These are phyloP conservation scores for Sesamia inferens DNA, from an alignment of 2,888 invertebrate species.

Conservation along the genomic window DNA sequence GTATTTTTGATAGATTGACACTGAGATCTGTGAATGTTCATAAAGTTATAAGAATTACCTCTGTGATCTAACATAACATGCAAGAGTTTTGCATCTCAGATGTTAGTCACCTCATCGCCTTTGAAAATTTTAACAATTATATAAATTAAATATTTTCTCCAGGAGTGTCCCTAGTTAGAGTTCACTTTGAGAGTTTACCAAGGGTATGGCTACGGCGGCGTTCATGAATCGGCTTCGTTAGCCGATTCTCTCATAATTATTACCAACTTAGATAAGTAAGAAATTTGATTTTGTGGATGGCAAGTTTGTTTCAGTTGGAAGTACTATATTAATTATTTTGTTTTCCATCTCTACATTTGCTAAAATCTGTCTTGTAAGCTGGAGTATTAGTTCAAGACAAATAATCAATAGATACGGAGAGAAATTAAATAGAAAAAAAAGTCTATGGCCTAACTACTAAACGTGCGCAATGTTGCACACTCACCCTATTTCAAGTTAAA, in stretches of 20 bases:
- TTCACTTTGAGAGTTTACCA: slow-evolving; percentile 10
- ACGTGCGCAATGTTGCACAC: too few species aligned
- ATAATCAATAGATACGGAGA: background rate
- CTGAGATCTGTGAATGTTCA: too few species aligned
- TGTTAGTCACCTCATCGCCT: background rate
- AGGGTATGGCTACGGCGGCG: slow-evolving; percentile 18
- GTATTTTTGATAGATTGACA: too few species aligned
- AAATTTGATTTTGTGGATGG: slow-evolving; percentile 29
- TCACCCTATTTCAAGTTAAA: too few species aligned
- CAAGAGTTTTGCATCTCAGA: background rate
- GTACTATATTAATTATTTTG: slow-evolving; percentile 17
- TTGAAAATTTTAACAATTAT: slow-evolving; percentile 33
- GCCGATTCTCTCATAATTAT: slow-evolving; percentile 45
- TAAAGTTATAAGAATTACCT: too few species aligned
- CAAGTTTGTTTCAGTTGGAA: slow-evolving; percentile 12
- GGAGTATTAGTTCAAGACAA: background rate
- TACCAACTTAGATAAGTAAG: slow-evolving; percentile 30
- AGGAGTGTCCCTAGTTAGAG: slow-evolving; percentile 40
- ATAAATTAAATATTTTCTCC: slow-evolving; percentile 17
- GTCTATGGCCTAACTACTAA: too few species aligned
- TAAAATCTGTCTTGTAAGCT: slow-evolving; percentile 11
- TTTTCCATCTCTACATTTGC: slow-evolving; percentile 18
- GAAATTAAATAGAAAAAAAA: background rate
- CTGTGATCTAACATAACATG: background rate
- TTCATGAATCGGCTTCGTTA: slow-evolving; percentile 48